phyloP scores from a whole-genome alignment of 2,797 vertebrate species.

The Acanthis flammea region DNA sequence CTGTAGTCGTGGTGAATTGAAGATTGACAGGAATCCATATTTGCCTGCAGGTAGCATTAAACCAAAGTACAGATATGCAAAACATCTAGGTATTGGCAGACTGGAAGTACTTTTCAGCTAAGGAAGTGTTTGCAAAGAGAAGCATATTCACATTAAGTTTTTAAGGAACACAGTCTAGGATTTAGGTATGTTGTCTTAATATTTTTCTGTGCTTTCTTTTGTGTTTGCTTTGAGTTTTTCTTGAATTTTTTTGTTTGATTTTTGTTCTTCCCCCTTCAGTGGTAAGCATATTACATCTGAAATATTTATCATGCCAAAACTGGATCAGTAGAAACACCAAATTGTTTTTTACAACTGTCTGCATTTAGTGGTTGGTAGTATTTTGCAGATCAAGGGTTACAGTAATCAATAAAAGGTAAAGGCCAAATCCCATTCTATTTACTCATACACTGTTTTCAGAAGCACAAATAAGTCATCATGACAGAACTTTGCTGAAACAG shows the following conservation, averaged over 20 bases:
- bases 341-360: neutral
- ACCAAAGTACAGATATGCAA: neutral
- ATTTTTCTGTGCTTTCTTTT: neutral
- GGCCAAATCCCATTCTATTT: neutral
- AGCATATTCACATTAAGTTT: neutral
- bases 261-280: neutral
- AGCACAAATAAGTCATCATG: neutral
- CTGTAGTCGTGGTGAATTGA: neutral
- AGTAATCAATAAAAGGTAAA: neutral
- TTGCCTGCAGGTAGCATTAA: conserved; percentile 37
- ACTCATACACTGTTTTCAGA: neutral
- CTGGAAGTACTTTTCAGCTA: neutral
- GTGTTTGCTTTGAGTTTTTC: neutral
- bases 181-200: neutral
- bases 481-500: neutral
- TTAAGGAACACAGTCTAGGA: neutral
- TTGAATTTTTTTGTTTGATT: neutral
- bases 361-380: neutral
- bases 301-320: neutral
- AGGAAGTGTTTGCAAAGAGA: neutral
- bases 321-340: neutral
- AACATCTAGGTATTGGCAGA: neutral
- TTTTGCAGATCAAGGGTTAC: neutral
- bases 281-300: neutral
- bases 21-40: conserved; percentile 12